Evolutionary conservation across 2,797 vertebrate genomes (phyloP).

Genomic region (Syngnathus rostellatus): DNA sequence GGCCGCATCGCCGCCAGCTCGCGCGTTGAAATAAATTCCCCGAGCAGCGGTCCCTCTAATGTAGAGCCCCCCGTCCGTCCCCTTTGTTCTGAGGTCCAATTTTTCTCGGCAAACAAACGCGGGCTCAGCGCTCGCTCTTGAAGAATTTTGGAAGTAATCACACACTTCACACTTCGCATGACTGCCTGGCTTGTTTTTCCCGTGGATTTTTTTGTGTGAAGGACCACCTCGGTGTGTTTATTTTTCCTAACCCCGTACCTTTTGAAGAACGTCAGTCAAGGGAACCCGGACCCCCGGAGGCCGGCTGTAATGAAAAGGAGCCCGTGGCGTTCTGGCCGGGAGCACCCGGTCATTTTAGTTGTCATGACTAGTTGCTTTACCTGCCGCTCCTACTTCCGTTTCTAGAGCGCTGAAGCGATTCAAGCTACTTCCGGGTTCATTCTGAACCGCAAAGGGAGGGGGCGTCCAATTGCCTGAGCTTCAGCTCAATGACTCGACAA

Average conservation of each 20-base stretch:
- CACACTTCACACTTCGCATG: constrained; percentile 23
- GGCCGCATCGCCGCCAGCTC: constrained; percentile 49
- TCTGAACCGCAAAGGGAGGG: neutral
- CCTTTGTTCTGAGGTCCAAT: constrained; percentile 46
- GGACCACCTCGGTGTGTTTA: constrained; percentile 51
- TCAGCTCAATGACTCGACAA: too few species aligned
- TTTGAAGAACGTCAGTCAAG: constrained; percentile 53
- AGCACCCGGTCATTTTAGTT: constrained; percentile 35
- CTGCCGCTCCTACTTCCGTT: neutral
- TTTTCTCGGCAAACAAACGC: constrained; percentile 52
- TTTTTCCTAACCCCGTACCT: constrained; percentile 66
- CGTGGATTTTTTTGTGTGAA: constrained; percentile 47
- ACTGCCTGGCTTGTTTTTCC: constrained; percentile 29
- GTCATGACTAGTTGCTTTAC: constrained; percentile 40
- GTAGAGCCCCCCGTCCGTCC: constrained; percentile 50
- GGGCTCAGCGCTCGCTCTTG: constrained; percentile 13
- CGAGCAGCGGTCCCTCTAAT: constrained; percentile 47
- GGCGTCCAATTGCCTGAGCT: neutral
- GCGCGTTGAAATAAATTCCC: constrained; percentile 62
- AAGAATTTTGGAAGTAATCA: constrained; percentile 19
- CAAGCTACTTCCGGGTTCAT: neutral
- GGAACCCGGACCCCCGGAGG: constrained; percentile 56
- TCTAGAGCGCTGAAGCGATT: neutral
- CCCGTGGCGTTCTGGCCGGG: constrained; percentile 54
- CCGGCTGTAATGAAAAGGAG: constrained; percentile 62